Percentiles rank a stretch among this genome's conserved stretches.
These are phyloP conservation scores for Holothuria glaberrima DNA, from an alignment of 35 echinoderm and acorn worm genomes.

Conservation along the genomic window DNA sequence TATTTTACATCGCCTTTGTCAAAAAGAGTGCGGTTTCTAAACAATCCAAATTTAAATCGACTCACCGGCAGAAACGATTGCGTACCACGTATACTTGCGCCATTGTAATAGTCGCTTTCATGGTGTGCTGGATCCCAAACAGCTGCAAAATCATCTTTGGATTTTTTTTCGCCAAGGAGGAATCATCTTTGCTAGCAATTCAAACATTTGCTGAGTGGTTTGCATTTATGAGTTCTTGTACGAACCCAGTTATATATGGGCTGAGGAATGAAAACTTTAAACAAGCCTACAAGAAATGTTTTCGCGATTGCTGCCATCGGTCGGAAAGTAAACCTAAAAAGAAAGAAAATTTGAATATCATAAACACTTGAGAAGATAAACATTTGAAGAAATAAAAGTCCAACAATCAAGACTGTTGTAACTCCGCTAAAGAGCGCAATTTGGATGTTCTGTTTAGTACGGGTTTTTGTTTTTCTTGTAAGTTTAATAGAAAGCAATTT, in stretches of 20 bases:
- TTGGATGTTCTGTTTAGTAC: too few species aligned
- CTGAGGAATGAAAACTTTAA: slow-evolving; percentile 19
- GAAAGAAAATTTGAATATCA: too few species aligned
- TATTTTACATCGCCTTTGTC: slow-evolving; percentile 20
- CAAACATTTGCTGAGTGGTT: slow-evolving; percentile 11
- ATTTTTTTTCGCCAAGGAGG: not conserved
- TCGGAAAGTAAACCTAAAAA: too few species aligned
- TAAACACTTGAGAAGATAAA: too few species aligned
- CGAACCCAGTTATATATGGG: slow-evolving; percentile 43
- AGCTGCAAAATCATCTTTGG: slow-evolving; percentile 33
- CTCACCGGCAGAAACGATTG: not conserved
- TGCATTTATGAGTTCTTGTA: not conserved
- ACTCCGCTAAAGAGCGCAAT: too few species aligned
- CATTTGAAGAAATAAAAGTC: too few species aligned
- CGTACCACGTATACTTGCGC: not conserved
- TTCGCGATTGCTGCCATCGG: not conserved
- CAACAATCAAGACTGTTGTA: too few species aligned
- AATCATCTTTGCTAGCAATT: not conserved
- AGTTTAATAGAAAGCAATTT: too few species aligned
- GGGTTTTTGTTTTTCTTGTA: too few species aligned
- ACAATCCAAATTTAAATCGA: not conserved
- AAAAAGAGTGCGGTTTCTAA: not conserved
- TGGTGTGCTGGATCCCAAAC: not conserved
- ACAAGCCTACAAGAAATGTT: not conserved
- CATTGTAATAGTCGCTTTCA: not conserved